phyloP scores from a whole-genome alignment of 2,113 vertebrate genomes.

The Syrmaticus mikado region DNA sequence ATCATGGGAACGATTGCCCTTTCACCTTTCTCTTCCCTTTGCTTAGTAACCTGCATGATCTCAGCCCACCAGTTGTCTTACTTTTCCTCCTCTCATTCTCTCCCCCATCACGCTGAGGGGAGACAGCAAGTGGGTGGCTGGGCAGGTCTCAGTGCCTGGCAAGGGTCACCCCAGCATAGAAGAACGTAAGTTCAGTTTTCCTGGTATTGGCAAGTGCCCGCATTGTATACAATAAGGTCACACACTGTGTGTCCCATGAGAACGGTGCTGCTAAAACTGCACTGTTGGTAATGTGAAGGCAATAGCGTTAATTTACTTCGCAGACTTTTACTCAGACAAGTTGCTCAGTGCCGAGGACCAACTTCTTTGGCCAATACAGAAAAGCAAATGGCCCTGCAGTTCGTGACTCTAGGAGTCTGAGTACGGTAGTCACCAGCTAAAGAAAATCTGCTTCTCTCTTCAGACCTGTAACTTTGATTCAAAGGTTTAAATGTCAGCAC shows the following conservation, averaged over 20 bases:
- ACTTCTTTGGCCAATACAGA: neutral
- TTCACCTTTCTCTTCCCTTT: neutral
- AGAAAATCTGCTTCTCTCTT: conserved; percentile 5
- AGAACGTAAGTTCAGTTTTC: neutral
- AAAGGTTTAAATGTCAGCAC: conserved; percentile 36
- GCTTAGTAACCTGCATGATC: neutral
- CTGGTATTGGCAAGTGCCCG: neutral
- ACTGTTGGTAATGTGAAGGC: neutral
- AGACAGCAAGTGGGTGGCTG: rapidly evolving
- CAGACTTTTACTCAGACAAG: neutral
- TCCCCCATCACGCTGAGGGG: rapidly evolving
- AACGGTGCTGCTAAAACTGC: neutral
- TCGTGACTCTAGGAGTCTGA: neutral
- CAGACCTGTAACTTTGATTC: conserved; percentile 8
- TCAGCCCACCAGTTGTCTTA: neutral
- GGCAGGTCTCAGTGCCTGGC: neutral
- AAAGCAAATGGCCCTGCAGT: neutral
- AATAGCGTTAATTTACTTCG: neutral
- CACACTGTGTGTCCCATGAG: neutral
- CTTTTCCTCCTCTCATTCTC: neutral
- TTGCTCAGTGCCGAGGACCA: neutral
- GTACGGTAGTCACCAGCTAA: neutral
- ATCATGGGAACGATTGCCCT: neutral
- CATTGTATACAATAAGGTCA: neutral
- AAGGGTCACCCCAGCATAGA: neutral